A percentile compares a stretch with the other conserved stretches of the same genome.
phyloP scores from a whole-genome alignment of 1,140 invertebrate species.

The Anastrepha ludens region DNA sequence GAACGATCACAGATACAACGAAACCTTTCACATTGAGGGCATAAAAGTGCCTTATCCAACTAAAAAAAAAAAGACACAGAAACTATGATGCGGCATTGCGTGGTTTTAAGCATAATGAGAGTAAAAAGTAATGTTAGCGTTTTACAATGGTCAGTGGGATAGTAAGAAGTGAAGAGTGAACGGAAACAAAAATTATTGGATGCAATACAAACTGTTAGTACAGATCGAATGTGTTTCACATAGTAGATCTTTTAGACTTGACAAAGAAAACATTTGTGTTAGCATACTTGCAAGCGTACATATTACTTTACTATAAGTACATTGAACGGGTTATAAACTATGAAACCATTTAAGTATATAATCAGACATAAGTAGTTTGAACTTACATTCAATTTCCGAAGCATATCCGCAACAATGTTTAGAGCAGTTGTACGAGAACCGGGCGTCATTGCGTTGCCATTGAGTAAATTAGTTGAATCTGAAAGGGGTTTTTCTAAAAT shows the following conservation, averaged over 20 bases:
- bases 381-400: slow-evolving; percentile 93
- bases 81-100: slow-evolving; percentile 10
- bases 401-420: slow-evolving; percentile 94
- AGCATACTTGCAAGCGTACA: background rate
- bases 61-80: slow-evolving; percentile 64
- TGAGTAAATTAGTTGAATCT: slow-evolving; percentile 77
- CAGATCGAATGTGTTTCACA: background rate
- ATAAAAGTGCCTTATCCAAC: slow-evolving; percentile 73
- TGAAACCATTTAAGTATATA: background rate
- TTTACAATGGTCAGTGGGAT: background rate
- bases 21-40: slow-evolving; percentile 72
- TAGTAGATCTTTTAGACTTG: background rate
- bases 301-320: background rate
- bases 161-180: background rate
- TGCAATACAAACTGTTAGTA: background rate
- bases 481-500: slow-evolving; percentile 64
- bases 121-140: background rate
- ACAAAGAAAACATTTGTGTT: background rate
- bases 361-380: background rate
- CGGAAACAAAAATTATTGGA: background rate
- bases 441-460: slow-evolving; percentile 86
- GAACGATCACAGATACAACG: slow-evolving; percentile 70
- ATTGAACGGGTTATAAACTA: background rate
- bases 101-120: background rate
- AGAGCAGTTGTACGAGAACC: slow-evolving; percentile 91